These are phyloP conservation scores for Hiodon alosoides DNA, from an alignment of 2,113 vertebrate species.

Conservation along the genomic window DNA sequence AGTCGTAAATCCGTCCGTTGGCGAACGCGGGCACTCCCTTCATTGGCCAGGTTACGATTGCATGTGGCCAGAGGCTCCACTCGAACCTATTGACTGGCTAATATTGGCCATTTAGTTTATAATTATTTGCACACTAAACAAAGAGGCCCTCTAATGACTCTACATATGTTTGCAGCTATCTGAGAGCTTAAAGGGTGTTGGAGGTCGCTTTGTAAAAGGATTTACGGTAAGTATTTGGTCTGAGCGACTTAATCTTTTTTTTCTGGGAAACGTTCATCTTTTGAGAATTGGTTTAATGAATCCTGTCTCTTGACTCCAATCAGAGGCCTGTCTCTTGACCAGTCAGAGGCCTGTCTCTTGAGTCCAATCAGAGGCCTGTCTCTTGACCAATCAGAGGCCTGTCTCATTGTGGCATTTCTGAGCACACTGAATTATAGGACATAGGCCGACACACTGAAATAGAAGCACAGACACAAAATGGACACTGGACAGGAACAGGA, in stretches of 20 bases:
- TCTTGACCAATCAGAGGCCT: neutral
- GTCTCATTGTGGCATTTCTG: too few relatives aligned
- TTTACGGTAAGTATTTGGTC: constrained; percentile 1
- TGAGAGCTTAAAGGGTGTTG: neutral
- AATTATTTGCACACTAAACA: neutral
- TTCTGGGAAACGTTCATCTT: too few relatives aligned
- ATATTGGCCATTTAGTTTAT: constrained; percentile 7
- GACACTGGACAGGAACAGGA: too few relatives aligned
- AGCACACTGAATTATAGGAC: too few relatives aligned
- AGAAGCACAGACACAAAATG: too few relatives aligned
- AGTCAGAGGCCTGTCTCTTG: neutral
- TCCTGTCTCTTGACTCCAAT: too few relatives aligned
- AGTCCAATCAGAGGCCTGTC: too few relatives aligned
- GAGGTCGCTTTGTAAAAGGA: constrained; percentile 6
- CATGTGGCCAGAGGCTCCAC: neutral
- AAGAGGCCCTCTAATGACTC: too few relatives aligned
- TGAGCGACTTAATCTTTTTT: too few relatives aligned
- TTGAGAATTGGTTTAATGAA: too few relatives aligned
- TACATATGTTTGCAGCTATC: neutral
- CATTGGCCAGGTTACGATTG: neutral
- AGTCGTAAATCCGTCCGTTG: neutral
- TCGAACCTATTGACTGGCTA: neutral
- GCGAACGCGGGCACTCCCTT: neutral
- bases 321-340: neutral
- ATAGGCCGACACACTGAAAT: too few relatives aligned